A percentile compares a stretch with the other conserved stretches of the same genome.
Evolutionary conservation across 2,888 invertebrate genomes (phyloP).

Genomic region (Bhutanitis thaidina): DNA sequence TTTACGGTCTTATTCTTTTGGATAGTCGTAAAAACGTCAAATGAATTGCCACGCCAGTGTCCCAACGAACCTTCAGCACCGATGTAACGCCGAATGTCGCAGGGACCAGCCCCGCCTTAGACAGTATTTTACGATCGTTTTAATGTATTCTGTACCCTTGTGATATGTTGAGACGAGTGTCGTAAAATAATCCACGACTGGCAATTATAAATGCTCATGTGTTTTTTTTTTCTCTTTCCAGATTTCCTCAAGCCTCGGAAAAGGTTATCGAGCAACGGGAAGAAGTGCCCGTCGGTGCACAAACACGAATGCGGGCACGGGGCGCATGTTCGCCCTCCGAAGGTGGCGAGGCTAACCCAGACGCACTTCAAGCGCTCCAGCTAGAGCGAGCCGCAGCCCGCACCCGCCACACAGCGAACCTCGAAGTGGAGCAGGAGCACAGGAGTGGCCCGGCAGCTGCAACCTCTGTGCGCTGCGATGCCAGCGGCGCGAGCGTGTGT

Average conservation of each 20-base stretch:
- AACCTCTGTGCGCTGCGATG: slow-evolving; percentile 14
- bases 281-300: slow-evolving; percentile 72
- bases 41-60: slow-evolving; percentile 37
- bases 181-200: neutral
- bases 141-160: slow-evolving; percentile 38
- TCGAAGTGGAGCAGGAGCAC: slow-evolving; percentile 1
- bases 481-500: slow-evolving; percentile 29
- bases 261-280: slow-evolving; percentile 70
- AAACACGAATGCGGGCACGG: slow-evolving; percentile 70
- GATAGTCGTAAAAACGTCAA: slow-evolving; percentile 68
- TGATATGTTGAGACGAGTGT: slow-evolving; percentile 14
- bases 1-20: slow-evolving; percentile 50
- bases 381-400: slow-evolving; percentile 43
- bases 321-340: slow-evolving; percentile 70
- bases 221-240: slow-evolving; percentile 60
- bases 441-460: slow-evolving; percentile 20
- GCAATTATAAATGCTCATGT: slow-evolving; percentile 6
- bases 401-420: slow-evolving; percentile 34
- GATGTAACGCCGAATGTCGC: slow-evolving; percentile 42
- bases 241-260: slow-evolving; percentile 85
- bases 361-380: slow-evolving; percentile 67
- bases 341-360: slow-evolving; percentile 65
- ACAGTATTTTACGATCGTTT: slow-evolving; percentile 48
- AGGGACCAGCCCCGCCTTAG: slow-evolving; percentile 35
- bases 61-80: slow-evolving; percentile 52